A percentile compares a stretch with the other conserved stretches of the same genome.
Conservation (phyloP, 2,888 invertebrate genomes). For the Microctonus hyperodae region DNA sequence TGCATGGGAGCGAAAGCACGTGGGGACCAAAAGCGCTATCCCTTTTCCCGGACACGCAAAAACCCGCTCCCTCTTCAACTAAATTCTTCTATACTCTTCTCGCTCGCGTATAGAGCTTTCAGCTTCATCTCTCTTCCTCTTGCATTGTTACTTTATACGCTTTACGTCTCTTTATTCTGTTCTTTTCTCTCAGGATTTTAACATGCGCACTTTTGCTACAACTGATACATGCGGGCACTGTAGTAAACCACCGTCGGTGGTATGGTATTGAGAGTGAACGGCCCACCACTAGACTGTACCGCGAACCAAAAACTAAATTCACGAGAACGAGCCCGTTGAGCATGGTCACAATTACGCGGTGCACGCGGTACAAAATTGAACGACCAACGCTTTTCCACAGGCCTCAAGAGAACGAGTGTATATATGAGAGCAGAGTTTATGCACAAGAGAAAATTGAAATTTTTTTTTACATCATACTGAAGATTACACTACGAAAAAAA, state of each 20-base stretch:
- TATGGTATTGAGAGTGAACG: conserved; percentile 20
- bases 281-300: conserved; percentile 32
- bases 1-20: conserved; percentile 60
- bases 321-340: conserved; percentile 55
- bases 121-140: conserved; percentile 16
- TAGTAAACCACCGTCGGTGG: conserved; percentile 20
- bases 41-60: conserved; percentile 40
- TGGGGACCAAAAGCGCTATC: conserved; percentile 49
- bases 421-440: background rate
- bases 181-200: conserved; percentile 11
- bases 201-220: conserved; percentile 14
- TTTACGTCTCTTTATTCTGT: conserved; percentile 14
- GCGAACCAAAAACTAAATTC: conserved; percentile 56
- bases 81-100: background rate
- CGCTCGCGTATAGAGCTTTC: conserved; percentile 25
- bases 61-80: conserved; percentile 26
- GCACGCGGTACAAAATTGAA: conserved; percentile 54
- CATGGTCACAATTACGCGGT: conserved; percentile 57
- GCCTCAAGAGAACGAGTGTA: background rate
- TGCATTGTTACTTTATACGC: too few relatives aligned
- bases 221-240: background rate
- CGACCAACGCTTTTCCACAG: conserved; percentile 49
- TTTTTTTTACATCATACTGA: background rate
- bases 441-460: conserved; percentile 3
- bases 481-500: background rate